Conservation (phyloP, 2,797 vertebrate genomes). For the Acanthurus leucopareius region DNA sequence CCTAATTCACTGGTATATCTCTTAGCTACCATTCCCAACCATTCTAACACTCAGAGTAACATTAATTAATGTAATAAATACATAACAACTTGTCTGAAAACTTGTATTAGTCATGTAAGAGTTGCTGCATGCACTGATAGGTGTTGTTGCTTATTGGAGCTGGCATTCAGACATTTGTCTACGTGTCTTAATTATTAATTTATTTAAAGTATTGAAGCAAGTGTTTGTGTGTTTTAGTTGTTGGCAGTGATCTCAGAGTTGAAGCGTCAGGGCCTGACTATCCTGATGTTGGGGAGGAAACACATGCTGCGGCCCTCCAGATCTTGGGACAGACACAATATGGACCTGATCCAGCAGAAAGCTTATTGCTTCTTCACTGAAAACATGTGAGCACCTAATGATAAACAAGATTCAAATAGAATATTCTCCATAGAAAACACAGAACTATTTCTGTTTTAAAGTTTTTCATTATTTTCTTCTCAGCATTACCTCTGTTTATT, state of each 20-base stretch:
- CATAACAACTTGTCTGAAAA: neutral
- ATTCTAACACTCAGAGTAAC: neutral
- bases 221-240: constrained; percentile 82
- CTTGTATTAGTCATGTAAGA: neutral
- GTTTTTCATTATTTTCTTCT: neutral
- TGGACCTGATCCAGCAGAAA: constrained; percentile 88
- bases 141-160: neutral
- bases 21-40: neutral
- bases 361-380: constrained; percentile 96
- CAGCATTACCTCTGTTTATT: neutral
- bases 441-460: neutral
- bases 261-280: constrained; percentile 77
- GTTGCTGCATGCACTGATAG: neutral
- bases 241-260: constrained; percentile 88
- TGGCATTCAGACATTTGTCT: neutral
- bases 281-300: constrained; percentile 94
- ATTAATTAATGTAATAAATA: neutral
- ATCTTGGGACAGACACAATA: constrained; percentile 86
- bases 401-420: neutral
- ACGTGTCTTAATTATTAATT: neutral
- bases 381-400: constrained; percentile 88
- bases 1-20: neutral
- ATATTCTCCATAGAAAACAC: neutral
- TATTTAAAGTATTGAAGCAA: neutral
- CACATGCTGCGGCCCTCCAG: constrained; percentile 89